A percentile compares a stretch with the other conserved stretches of the same genome.
Evolutionary conservation across 2,888 invertebrate genomes (phyloP).

Genomic region (Leptogaster cylindrica): DNA sequence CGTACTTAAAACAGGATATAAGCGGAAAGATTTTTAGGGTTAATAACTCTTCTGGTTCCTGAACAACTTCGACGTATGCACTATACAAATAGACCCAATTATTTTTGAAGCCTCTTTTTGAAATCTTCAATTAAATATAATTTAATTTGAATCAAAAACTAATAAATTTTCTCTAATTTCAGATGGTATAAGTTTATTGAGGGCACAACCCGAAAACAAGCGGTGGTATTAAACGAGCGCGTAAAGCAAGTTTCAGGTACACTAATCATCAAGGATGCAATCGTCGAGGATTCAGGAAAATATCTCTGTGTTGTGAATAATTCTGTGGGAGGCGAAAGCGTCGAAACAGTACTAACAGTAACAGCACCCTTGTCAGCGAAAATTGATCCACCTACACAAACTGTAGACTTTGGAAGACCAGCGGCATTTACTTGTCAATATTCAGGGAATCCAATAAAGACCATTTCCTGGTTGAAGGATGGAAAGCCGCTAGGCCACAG

Average conservation of each 20-base stretch:
- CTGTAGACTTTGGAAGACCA: constrained; percentile 91
- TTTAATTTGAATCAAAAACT: neutral
- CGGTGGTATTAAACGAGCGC: constrained; percentile 87
- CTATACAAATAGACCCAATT: neutral
- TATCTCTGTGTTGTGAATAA: constrained; percentile 95
- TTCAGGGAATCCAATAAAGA: constrained; percentile 88
- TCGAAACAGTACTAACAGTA: constrained; percentile 90
- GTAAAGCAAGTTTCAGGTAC: constrained; percentile 94
- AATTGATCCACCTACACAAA: constrained; percentile 89
- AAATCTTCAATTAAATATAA: too few relatives aligned
- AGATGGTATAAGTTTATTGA: constrained; percentile 96
- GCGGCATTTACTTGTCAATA: constrained; percentile 91
- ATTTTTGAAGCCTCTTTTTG: too few relatives aligned
- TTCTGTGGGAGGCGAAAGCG: constrained; percentile 91
- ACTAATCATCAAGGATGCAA: constrained; percentile 87
- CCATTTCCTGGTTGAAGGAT: constrained; percentile 91
- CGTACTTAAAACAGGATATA: too few relatives aligned
- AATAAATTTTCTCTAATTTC: constrained; percentile 64
- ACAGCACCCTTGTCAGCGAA: constrained; percentile 87
- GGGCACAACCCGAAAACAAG: constrained; percentile 82
- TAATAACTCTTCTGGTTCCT: too few relatives aligned
- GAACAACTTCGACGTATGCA: neutral
- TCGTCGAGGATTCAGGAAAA: constrained; percentile 91
- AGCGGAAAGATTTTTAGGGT: too few relatives aligned
- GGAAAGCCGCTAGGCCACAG: constrained; percentile 84